These are phyloP conservation scores for Eilema sororculum DNA, from an alignment of 2,888 invertebrate genomes.

Conservation along the genomic window DNA sequence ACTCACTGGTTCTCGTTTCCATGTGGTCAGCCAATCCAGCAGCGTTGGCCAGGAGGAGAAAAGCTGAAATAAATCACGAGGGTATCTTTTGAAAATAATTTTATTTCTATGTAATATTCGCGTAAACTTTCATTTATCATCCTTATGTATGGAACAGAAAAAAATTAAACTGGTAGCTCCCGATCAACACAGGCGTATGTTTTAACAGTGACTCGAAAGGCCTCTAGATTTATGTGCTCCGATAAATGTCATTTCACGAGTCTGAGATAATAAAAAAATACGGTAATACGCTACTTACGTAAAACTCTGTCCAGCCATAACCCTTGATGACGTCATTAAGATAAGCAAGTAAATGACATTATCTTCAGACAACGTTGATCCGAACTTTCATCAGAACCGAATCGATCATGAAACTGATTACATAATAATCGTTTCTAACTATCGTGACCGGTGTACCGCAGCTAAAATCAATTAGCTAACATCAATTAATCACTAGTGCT, in stretches of 20 bases:
- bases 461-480: constrained; percentile 58
- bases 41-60: no score
- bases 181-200: background rate
- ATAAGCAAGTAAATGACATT: constrained; percentile 17
- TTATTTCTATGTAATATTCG: no score
- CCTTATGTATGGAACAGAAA: no score
- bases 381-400: constrained; percentile 23
- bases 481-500: constrained; percentile 62
- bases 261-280: constrained; percentile 1
- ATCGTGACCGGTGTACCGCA: constrained; percentile 38
- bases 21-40: no score
- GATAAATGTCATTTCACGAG: constrained; percentile 10
- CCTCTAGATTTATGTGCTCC: background rate
- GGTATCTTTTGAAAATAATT: no score
- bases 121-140: no score
- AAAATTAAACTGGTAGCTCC: background rate
- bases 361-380: constrained; percentile 8
- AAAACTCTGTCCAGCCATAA: constrained; percentile 14
- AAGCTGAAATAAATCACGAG: no score
- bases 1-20: no score
- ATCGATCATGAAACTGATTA: constrained; percentile 46
- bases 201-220: background rate
- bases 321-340: constrained; percentile 20
- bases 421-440: constrained; percentile 48
- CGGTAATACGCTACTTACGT: constrained; percentile 9